phyloP scores from a whole-genome alignment of 2,888 invertebrate species.

The Apoderus coryli region DNA sequence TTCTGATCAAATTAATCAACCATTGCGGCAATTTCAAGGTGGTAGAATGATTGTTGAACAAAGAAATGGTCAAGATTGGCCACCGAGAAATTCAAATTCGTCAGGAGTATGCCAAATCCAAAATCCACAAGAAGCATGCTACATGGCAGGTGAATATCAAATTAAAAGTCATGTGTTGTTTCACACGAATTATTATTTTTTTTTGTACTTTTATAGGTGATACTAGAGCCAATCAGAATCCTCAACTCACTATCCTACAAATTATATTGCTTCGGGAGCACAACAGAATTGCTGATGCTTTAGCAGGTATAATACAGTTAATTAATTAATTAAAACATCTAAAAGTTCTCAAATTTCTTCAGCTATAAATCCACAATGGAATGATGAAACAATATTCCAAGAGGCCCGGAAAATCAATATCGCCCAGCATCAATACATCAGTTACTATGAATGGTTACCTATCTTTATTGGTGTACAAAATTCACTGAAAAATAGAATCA shows the following conservation, averaged over 20 bases:
- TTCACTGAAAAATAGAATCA: conserved; percentile 44
- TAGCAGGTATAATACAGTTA: too few relatives aligned
- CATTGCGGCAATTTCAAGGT: conserved; percentile 49
- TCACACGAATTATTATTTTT: too few relatives aligned
- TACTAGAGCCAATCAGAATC: conserved; percentile 53
- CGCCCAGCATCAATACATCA: conserved; percentile 56
- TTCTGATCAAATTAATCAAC: conserved; percentile 45
- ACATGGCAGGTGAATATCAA: conserved; percentile 45
- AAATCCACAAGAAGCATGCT: conserved; percentile 52
- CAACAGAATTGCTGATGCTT: conserved; percentile 49
- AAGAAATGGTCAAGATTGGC: conserved; percentile 54
- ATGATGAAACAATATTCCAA: conserved; percentile 57
- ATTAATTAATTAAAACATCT: too few relatives aligned
- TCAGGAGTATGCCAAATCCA: conserved; percentile 51
- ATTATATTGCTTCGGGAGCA: conserved; percentile 55
- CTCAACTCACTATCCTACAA: conserved; percentile 55
- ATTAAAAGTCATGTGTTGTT: too few relatives aligned
- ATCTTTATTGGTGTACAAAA: conserved; percentile 54
- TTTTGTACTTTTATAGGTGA: too few relatives aligned
- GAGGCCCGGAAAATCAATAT: conserved; percentile 55
- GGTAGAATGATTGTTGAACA: conserved; percentile 51
- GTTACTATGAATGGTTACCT: conserved; percentile 65
- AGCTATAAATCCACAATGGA: conserved; percentile 67
- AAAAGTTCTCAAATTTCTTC: too few relatives aligned
- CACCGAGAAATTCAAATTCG: conserved; percentile 53